Base-by-base conservation (phyloP, 2,888 invertebrate genomes). In the Cataglyphis albicans region DNA sequence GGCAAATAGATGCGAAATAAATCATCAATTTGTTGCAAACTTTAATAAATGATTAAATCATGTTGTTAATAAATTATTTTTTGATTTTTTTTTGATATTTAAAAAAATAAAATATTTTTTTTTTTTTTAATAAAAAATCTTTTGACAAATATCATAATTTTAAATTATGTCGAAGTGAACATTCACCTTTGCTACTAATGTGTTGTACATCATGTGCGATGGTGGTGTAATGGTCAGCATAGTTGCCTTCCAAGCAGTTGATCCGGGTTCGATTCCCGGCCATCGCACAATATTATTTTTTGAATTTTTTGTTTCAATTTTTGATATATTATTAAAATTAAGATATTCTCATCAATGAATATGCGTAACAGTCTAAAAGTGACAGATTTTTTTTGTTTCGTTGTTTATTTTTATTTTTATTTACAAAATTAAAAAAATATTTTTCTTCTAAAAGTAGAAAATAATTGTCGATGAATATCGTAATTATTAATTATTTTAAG, bases 151-250 rank as follows among this genome's bases (percentile, higher is more conserved):
- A 65, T n/a, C 15, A 2, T 15, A 41, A 78, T 57, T 57, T 25
- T 21, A 65, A 84, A 82, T 59, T 86, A 15, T 86, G 76, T 76
- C 73, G 52, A 21, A 55, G 52, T 38, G 64, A 52, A 41, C 10
- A 6, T 25, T 48, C 12, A 29, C 4, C 3, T 21, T 12, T 0
- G 0, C 25, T 18, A 38, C 10, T n/a, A 48, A 12, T 4, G 21
- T 7, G 48, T 10, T 2, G 9, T 9, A 3, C 52, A 32, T 0
- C 63, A 81, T 4, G 87, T 93, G 94, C 94, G 94, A 94, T 94
- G 94, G 94, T 94, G 94, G 94, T 94, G 94, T 94, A 94, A 94
- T 94, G 94, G 94, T 94, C 90, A 94, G 94, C 94, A 94, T 94
- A 94, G 94, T 94, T 94, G 94, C 93, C 94, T 94, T 94, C 94